Evolutionary conservation across 2,797 vertebrate genomes (phyloP).

Genomic region (Tiaroga cobitis): DNA sequence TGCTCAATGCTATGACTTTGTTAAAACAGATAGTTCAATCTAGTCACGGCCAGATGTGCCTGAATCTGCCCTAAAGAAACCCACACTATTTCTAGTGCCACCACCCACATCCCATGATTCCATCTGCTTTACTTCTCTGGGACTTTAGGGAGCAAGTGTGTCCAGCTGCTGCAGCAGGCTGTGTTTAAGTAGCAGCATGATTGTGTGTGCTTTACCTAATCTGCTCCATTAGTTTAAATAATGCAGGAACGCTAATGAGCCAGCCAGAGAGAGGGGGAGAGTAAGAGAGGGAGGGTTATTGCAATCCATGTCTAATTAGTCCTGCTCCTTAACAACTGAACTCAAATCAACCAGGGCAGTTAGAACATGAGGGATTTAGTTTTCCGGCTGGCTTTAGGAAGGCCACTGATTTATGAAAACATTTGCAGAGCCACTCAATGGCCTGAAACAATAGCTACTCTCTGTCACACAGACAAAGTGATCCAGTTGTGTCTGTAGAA

Average conservation of each 20-base stretch:
- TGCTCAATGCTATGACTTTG: background rate
- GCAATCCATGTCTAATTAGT: constrained; percentile 63
- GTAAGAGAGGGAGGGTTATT: constrained; percentile 52
- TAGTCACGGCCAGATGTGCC: constrained; percentile 13
- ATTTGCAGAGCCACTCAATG: constrained; percentile 50
- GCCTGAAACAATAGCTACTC: constrained; percentile 27
- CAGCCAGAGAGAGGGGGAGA: constrained; percentile 36
- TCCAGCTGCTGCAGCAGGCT: constrained; percentile 47
- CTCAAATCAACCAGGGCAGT: constrained; percentile 58
- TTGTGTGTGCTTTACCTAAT: constrained; percentile 63
- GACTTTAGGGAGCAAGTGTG: constrained; percentile 30
- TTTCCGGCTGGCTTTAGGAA: constrained; percentile 46
- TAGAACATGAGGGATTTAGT: constrained; percentile 61
- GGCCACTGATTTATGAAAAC: constrained; percentile 58
- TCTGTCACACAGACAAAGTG: constrained; percentile 28
- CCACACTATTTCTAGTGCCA: constrained; percentile 32
- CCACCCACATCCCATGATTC: constrained; percentile 38
- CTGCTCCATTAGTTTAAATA: constrained; percentile 62
- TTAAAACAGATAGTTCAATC: background rate
- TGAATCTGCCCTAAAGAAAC: constrained; percentile 17
- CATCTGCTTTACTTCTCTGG: constrained; percentile 23
- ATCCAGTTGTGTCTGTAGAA: constrained; percentile 18
- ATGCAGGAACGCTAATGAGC: constrained; percentile 61
- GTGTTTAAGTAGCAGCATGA: constrained; percentile 52
- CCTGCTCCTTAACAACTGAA: constrained; percentile 53